These are phyloP conservation scores for Zalophus californianus DNA, from an alignment of 2,797 vertebrate species.

Conservation along the genomic window DNA sequence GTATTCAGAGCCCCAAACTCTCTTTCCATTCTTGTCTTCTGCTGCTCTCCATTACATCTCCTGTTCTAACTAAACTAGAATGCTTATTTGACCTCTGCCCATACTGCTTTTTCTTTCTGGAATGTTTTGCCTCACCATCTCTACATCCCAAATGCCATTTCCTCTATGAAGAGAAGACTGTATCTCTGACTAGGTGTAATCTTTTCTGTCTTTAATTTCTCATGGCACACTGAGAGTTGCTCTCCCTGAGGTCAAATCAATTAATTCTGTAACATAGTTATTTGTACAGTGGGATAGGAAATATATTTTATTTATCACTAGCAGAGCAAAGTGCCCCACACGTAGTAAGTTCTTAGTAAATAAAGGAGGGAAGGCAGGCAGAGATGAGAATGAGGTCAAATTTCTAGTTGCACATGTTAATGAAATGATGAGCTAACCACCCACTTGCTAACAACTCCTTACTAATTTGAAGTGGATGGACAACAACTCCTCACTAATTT, in stretches of 20 bases:
- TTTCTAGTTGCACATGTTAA: conserved; percentile 25
- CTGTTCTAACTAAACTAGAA: neutral
- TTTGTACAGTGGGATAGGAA: neutral
- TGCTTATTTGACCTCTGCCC: neutral
- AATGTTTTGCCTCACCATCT: neutral
- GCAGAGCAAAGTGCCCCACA: neutral
- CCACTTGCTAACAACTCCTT: neutral
- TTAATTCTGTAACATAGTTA: conserved; percentile 49
- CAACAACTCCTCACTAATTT: conserved; percentile 2
- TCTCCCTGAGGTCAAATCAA: conserved; percentile 14
- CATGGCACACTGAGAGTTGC: neutral
- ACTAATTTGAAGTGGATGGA: neutral
- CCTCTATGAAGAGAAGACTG: neutral
- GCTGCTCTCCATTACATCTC: neutral
- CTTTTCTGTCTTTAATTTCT: conserved; percentile 47
- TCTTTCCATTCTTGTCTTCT: neutral
- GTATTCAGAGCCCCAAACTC: neutral
- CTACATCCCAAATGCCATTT: neutral
- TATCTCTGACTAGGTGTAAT: neutral
- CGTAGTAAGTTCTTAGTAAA: neutral
- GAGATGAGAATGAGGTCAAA: neutral
- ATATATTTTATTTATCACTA: conserved; percentile 16
- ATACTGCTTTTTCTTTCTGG: neutral
- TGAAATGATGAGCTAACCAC: neutral
- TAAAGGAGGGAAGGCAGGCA: neutral